Conservation (phyloP, 2,113 vertebrate genomes). For the Bos indicus region DNA sequence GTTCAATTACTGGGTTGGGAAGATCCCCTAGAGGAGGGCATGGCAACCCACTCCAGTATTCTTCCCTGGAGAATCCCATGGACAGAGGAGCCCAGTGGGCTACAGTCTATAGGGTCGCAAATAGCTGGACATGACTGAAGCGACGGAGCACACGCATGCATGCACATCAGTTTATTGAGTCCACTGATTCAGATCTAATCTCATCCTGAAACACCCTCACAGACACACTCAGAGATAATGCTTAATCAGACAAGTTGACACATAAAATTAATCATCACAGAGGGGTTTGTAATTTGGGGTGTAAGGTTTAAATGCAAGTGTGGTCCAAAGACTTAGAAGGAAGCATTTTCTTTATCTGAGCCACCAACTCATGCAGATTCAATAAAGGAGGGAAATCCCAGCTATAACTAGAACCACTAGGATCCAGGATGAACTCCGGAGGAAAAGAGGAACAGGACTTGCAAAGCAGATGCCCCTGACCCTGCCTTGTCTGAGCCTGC, state of each 20-base stretch:
- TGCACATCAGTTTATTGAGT: background rate
- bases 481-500: background rate
- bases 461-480: rapidly evolving
- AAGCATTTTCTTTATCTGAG: background rate
- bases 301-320: background rate
- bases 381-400: background rate
- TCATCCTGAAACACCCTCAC: background rate
- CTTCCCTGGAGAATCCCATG: background rate
- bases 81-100: background rate
- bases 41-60: background rate
- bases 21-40: background rate
- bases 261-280: background rate
- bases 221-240: background rate
- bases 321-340: background rate
- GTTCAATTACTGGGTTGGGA: background rate
- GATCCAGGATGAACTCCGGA: background rate
- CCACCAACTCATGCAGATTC: rapidly evolving
- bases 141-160: background rate
- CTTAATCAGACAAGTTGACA: background rate
- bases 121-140: background rate
- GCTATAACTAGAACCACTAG: background rate
- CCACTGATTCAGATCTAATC: background rate
- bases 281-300: background rate
- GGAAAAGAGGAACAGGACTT: background rate
- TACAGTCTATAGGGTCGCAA: rapidly evolving